phyloP scores from a whole-genome alignment of 2,888 invertebrate species.

The Physocephala rufipes region DNA sequence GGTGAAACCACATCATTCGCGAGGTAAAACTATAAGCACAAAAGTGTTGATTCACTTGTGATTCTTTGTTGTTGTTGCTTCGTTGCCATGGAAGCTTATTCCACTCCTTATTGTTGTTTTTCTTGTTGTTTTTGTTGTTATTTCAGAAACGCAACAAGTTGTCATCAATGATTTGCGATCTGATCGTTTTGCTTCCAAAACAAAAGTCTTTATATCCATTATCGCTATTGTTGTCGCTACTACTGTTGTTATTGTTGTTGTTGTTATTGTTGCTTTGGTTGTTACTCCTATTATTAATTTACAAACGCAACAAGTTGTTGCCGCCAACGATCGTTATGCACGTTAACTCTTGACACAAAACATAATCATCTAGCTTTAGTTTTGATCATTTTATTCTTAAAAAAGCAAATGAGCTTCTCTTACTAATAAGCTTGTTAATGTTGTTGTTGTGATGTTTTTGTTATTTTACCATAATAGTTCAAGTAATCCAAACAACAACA shows the following conservation, averaged over 20 bases:
- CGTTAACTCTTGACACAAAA: slow-evolving; percentile 53
- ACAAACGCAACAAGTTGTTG: slow-evolving; percentile 14
- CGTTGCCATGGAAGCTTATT: no score
- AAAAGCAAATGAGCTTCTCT: not conserved
- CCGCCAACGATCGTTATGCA: slow-evolving; percentile 42
- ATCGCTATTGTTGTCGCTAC: not conserved
- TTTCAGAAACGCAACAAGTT: no score
- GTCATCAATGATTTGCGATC: no score
- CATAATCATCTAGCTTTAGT: slow-evolving; percentile 19
- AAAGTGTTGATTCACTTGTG: not conserved
- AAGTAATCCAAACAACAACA: no score
- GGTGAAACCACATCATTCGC: no score
- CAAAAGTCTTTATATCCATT: no score
- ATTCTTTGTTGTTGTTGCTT: not conserved
- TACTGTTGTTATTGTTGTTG: not conserved
- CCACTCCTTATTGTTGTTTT: no score
- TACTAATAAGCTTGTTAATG: not conserved
- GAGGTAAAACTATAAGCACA: not conserved
- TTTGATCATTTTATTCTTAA: not conserved
- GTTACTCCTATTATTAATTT: not conserved
- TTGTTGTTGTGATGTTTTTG: slow-evolving; percentile 9
- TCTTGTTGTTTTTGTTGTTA: no score
- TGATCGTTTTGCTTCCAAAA: no score
- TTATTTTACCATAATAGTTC: no score
- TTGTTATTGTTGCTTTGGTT: not conserved